These are phyloP conservation scores for Wiebesia pumilae DNA, from an alignment of 1,140 invertebrate species.

Conservation along the genomic window DNA sequence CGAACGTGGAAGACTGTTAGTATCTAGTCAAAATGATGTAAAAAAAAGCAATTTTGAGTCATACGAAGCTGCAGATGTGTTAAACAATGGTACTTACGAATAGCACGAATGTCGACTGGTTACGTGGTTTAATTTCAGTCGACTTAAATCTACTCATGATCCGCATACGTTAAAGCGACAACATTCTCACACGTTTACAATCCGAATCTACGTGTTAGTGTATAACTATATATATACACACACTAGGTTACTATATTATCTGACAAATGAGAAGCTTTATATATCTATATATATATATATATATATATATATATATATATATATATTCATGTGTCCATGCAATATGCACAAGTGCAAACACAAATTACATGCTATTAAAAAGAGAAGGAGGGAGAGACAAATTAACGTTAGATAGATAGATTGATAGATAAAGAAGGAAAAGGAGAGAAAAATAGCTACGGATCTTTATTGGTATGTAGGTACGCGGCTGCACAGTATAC, in stretches of 20 bases:
- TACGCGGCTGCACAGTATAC: background rate
- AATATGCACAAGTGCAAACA: too few species aligned
- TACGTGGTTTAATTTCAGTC: conserved; percentile 49
- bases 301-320: background rate
- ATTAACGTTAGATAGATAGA: background rate
- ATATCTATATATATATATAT: too few species aligned
- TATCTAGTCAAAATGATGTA: background rate
- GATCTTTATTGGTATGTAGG: background rate
- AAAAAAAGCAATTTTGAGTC: background rate
- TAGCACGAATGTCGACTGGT: conserved; percentile 41
- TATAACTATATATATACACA: too few species aligned
- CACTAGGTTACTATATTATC: too few species aligned
- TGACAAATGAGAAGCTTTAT: too few species aligned
- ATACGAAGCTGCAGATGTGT: background rate
- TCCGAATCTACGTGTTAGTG: background rate
- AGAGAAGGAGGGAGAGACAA: background rate
- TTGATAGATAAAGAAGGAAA: background rate
- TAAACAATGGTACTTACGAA: conserved; percentile 44
- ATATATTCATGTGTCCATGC: too few species aligned
- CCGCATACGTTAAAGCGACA: conserved; percentile 48
- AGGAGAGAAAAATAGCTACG: background rate
- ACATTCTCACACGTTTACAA: conserved; percentile 19
- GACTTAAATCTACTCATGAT: conserved; percentile 51
- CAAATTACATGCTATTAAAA: too few species aligned
- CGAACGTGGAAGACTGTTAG: background rate